Evolutionary conservation across 2,888 invertebrate genomes (phyloP), one percentile per base, ranked within the genome.

Genomic region (Aphidoletes aphidimyza): DNA sequence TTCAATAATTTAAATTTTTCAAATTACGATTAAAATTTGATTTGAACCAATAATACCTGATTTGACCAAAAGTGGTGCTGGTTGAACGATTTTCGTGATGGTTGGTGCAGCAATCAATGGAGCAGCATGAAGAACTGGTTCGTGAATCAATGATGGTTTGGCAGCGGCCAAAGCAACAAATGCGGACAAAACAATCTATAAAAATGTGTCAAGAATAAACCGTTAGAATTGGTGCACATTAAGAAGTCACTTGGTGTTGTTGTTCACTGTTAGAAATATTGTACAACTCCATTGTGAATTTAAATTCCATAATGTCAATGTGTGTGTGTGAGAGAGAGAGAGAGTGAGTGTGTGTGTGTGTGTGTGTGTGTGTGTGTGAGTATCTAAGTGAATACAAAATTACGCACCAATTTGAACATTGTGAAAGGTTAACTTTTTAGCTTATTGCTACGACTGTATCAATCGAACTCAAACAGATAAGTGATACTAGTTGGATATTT

Each of bases 321-420:
- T n/a, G n/a, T n/a, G n/a, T n/a, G n/a, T n/a, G n/a, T n/a, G n/a
- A n/a, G n/a, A n/a, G n/a, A n/a, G n/a, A n/a, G n/a, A n/a, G n/a
- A n/a, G n/a, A n/a, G n/a, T n/a, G n/a, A n/a, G n/a, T n/a, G n/a
- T n/a, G n/a, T n/a, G n/a, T n/a, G n/a, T n/a, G n/a, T n/a, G n/a
- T n/a, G n/a, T n/a, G n/a, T n/a, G n/a, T n/a, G n/a, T n/a, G n/a
- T n/a, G n/a, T n/a, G n/a, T n/a, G n/a, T n/a, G n/a, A n/a, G n/a
- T n/a, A n/a, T n/a, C n/a, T n/a, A n/a, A n/a, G n/a, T 1, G 6
- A 37, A 78, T 78, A 8, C 37, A 22, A 81, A 81, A 3, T 19
- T n/a, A 88, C 89, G 89, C 88, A 89, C 89, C 87, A 88, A 88
- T 88, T 89, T 89, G 87, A 89, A 89, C 89, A 89, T 89, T 86